Conservation (phyloP, 2,113 vertebrate species). For the Leptosomus discolor region DNA sequence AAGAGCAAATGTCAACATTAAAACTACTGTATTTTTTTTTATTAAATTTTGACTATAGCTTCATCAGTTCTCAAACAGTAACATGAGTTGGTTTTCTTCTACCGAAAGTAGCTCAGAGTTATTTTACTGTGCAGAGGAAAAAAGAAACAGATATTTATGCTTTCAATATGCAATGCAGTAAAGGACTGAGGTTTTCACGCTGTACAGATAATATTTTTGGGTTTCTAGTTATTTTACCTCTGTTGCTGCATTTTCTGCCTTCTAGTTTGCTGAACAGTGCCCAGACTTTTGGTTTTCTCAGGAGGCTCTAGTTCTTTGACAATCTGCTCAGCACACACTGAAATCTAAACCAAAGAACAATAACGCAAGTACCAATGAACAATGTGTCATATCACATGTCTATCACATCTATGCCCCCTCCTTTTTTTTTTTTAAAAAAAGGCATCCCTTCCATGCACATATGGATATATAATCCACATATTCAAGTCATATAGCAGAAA, state of each 20-base stretch:
- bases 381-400: no score
- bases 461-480: neutral
- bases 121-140: neutral
- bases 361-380: neutral
- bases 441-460: neutral
- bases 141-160: neutral
- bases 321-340: slow-evolving; percentile 85
- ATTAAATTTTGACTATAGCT: neutral
- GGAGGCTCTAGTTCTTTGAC: slow-evolving; percentile 84
- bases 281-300: slow-evolving; percentile 72
- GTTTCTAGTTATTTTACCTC: slow-evolving; percentile 70
- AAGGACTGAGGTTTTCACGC: neutral
- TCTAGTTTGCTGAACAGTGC: slow-evolving; percentile 87
- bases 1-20: neutral
- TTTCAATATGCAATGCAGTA: neutral
- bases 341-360: slow-evolving; percentile 76
- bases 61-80: neutral
- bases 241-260: slow-evolving; percentile 81
- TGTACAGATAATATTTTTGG: rapidly evolving
- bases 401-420: neutral
- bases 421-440: neutral
- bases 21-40: neutral
- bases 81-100: neutral
- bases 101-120: neutral
- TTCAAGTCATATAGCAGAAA: neutral